Evolutionary conservation across 2,888 invertebrate genomes (phyloP), one percentile per base, ranked within the genome.

Genomic region (Argynnis bischoffii): DNA sequence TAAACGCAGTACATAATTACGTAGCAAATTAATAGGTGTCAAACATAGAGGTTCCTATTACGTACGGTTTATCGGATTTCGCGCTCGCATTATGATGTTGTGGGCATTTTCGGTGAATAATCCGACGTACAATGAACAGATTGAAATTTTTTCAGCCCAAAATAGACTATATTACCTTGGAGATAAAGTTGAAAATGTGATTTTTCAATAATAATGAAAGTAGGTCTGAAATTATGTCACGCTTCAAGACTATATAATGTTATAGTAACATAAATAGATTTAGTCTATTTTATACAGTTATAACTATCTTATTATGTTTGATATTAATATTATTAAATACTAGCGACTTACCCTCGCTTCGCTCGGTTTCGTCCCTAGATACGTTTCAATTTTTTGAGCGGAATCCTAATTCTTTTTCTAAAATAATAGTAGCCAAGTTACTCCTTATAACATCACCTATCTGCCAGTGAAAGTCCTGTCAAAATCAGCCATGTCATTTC

Each of bases 1-100:
- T 61, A 15, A 35, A 50, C 47, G 6, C 31, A n/a, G 35, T 18
- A 51, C 50, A 41, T 64, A 64, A 66, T 67, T 67, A 67, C 51
- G 64, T 41, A 41, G 51, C 54, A 64, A 67, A 70, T 70, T 64
- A 67, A 67, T 70, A 60, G 64, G 61, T 64, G 64, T 64, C 55
- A 67, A 67, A 64, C 63, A 66, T 66, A 69, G 66, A 59, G 64
- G 64, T 64, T 69, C 66, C 63, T 64, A 69, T 69, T 69, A 64
- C 59, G 66, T 60, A 21, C 59, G 69, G 55, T 69, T 69, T 69
- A 67, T 69, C 69, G 66, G 66, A 64, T 69, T 69, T 66, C 66
- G 60, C 55, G 63, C 63, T 56, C 59, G 59, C 55, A 68, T 68
- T 68, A 68, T 64, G 67, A 67, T 67, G 67, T 68, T 68, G 68